Evolutionary conservation across 2,797 vertebrate genomes (phyloP), one percentile per base, ranked within the genome.

Genomic region (Amniataba percoides): DNA sequence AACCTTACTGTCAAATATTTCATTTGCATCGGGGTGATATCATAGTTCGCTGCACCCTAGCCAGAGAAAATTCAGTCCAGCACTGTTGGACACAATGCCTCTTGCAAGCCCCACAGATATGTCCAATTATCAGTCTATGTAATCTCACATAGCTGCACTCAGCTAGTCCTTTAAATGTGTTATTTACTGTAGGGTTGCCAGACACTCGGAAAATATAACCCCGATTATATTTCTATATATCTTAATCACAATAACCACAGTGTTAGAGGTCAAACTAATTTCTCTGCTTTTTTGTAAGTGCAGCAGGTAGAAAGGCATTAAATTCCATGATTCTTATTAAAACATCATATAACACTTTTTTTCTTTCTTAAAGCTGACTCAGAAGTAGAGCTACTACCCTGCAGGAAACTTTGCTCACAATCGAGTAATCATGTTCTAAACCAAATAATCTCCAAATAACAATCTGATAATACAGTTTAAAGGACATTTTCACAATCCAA

Each of bases 1-100:
- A 62, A 77, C 76, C 19, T 52, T 59, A 56, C 49, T 31, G 45
- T 73, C n/a, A 45, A 40, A 4, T 56, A 74, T 31, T 18, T 60
- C 21, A 34, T 82, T 79, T 58, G 49, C 31, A 52, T 78, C 16
- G 1, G 18, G 43, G 9, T 69, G 19, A 65, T 61, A 53, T 43
- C 25, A 34, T 43, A 49, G 66, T 69, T 61, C 48, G 51, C 61
- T 59, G 39, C 62, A 59, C 49, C 27, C 5, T 57, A 53, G 40
- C 39, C 7, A 23, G 46, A 10, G 16, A 43, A 67, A n/a, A 42
- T 39, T 46, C 51, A 21, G 23, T 60, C 49, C 18, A 18, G 56
- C 57, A 14, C 8, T 11, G 9, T 56, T 67, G 18, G 43, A 12
- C 25, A 46, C 18, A 65, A 16, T n/a, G 31, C 56, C 49, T 39